Evolutionary conservation across 2,113 vertebrate species (phyloP), one percentile per base, ranked within the genome.

Genomic region (Actenoides hombroni): DNA sequence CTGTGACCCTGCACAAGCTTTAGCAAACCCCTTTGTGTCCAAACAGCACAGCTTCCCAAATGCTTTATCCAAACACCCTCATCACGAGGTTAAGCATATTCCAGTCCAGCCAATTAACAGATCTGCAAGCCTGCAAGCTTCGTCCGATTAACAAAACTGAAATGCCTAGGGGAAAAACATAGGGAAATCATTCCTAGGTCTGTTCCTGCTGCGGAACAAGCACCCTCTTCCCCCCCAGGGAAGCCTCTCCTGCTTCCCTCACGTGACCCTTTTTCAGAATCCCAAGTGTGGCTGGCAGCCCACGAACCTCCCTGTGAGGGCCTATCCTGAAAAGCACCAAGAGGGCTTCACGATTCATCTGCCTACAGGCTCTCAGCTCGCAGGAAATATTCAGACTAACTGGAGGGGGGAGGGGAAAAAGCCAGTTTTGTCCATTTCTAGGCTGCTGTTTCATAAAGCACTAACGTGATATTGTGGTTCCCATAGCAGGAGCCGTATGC

Each of bases 171-270:
- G 83, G 12, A 8, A 60, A 60, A 61, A 51, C 51, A 40, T 2
- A 85, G 88, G 76, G 69, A 96, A 95, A 84, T 94, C 61, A 82
- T 78, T 84, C 73, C 80, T 91, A 70, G 53, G 67, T 56, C 69
- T 91, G 73, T 64, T 95, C 49, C 83, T 95, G 60, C 83, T 88
- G 42, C 3, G 2, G 56, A 92, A 68, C 60, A 88, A 95, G 92
- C 86, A 78, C 64, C 48, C 18, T 78, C 54, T 86, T 51, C 24
- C 11, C 42, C 42, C 73, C 39, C 18, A 20, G 48, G 77, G 69
- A 60, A 82, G 53, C 73, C 86, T 88, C 79, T 96, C 85, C 63
- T 1, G 1, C 67, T 95, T 63, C 80, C 80, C 86, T 93, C 2
- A 0, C 39, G 11, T 2, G 37, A 78, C 86, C 76, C 31, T 51